Conservation (phyloP, 1,140 invertebrate species). For the Trichonephila clavata region DNA sequence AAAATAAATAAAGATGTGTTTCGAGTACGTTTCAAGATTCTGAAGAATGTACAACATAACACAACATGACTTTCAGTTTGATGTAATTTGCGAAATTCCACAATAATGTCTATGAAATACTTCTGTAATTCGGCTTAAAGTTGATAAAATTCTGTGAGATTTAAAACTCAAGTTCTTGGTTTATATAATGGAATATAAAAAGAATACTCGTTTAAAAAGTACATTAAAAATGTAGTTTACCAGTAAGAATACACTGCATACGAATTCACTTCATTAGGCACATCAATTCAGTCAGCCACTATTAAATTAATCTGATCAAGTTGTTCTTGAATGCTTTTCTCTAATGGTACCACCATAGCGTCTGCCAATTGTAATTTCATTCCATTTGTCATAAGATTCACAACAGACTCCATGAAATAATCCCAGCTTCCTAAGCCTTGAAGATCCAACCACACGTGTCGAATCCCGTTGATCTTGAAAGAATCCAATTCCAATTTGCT, state of each 20-base stretch:
- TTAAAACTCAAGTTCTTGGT: no score
- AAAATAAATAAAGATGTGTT: no score
- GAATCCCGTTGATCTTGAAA: conserved; percentile 73
- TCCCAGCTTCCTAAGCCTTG: conserved; percentile 78
- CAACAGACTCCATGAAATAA: conserved; percentile 77
- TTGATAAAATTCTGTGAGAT: no score
- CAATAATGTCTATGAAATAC: no score
- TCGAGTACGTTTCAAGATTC: no score
- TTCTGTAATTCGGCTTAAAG: no score
- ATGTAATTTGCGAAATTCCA: no score
- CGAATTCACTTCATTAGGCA: not conserved
- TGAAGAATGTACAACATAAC: no score
- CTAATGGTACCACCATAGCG: conserved; percentile 69
- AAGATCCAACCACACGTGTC: conserved; percentile 78
- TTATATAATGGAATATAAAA: no score
- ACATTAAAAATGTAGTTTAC: no score
- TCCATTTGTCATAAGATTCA: conserved; percentile 77
- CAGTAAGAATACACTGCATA: not conserved
- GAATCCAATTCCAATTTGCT: conserved; percentile 62
- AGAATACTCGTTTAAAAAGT: no score
- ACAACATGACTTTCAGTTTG: no score
- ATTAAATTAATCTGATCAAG: conserved; percentile 65
- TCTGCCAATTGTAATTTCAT: conserved; percentile 77
- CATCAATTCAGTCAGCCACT: not conserved
- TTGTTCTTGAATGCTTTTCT: conserved; percentile 74